Percentiles rank a stretch among this genome's conserved stretches.
These are phyloP conservation scores for Willowsia nigromaculata DNA, from an alignment of 2,888 invertebrate genomes.

Conservation along the genomic window DNA sequence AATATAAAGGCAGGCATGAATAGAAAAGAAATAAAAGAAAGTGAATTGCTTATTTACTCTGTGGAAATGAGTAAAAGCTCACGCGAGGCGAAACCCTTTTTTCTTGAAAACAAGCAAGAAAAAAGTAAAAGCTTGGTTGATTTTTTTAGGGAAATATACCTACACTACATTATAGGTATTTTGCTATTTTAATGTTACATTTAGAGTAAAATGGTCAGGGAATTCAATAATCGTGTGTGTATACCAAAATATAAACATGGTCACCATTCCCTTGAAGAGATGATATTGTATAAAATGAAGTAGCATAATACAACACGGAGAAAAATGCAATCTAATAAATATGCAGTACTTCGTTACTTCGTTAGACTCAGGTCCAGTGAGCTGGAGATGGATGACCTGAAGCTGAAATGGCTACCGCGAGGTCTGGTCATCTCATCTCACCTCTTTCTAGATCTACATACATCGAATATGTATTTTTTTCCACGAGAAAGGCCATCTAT, in stretches of 20 bases:
- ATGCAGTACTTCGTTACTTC: conserved; percentile 64
- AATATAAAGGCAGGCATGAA: conserved; percentile 42
- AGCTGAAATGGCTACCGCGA: neutral
- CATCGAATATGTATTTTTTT: neutral
- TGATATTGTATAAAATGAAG: neutral
- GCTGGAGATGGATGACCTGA: conserved; percentile 61
- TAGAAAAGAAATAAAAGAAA: conserved; percentile 63
- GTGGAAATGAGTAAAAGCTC: conserved; percentile 68
- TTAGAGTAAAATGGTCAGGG: neutral
- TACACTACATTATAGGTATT: too few relatives aligned
- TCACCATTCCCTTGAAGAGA: neutral
- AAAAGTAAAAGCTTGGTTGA: neutral
- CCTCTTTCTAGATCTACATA: neutral
- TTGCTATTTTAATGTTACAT: neutral
- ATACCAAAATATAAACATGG: neutral
- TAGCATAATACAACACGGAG: neutral
- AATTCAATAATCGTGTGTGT: neutral
- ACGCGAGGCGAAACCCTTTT: conserved; percentile 55
- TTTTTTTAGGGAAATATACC: neutral
- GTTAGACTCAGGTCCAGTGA: conserved; percentile 64
- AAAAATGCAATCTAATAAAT: conserved; percentile 66
- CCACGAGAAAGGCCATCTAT: neutral
- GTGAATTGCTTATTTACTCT: conserved; percentile 69
- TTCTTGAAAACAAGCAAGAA: neutral
- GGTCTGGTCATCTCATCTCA: conserved; percentile 48